phyloP scores from a whole-genome alignment of 2,888 invertebrate genomes.

The Caenorhabditis sp. region DNA sequence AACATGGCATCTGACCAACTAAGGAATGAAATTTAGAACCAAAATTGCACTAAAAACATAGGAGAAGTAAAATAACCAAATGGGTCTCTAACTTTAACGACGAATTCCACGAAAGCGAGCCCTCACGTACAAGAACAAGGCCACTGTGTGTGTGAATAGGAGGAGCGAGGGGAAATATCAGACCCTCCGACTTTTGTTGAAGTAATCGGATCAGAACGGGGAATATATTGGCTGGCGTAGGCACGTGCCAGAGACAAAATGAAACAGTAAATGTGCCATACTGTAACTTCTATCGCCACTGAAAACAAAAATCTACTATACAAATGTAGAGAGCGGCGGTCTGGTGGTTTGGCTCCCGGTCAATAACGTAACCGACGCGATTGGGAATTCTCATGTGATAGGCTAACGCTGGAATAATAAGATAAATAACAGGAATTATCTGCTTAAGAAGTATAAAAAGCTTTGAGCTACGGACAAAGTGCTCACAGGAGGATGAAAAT shows the following conservation, averaged over 20 bases:
- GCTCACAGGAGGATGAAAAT: constrained; percentile 1
- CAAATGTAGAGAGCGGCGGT: neutral
- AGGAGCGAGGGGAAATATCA: constrained; percentile 22
- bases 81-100: constrained; percentile 16
- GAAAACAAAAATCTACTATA: neutral
- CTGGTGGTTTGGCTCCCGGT: neutral
- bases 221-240: constrained; percentile 14
- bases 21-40: too few species aligned
- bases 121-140: constrained; percentile 1
- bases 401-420: constrained; percentile 2
- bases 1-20: too few species aligned
- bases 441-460: constrained; percentile 16
- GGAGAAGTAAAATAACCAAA: too few species aligned
- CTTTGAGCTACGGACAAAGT: neutral
- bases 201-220: constrained; percentile 61
- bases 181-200: constrained; percentile 56
- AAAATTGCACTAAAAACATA: too few species aligned
- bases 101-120: constrained; percentile 21
- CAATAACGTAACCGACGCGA: too few species aligned
- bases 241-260: constrained; percentile 16
- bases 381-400: constrained; percentile 24
- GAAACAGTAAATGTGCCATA: constrained; percentile 32
- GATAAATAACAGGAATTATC: constrained; percentile 19
- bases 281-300: neutral
- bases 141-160: constrained; percentile 49